These are phyloP conservation scores for Leucoma salicis DNA, from an alignment of 2,888 invertebrate genomes.

Conservation along the genomic window DNA sequence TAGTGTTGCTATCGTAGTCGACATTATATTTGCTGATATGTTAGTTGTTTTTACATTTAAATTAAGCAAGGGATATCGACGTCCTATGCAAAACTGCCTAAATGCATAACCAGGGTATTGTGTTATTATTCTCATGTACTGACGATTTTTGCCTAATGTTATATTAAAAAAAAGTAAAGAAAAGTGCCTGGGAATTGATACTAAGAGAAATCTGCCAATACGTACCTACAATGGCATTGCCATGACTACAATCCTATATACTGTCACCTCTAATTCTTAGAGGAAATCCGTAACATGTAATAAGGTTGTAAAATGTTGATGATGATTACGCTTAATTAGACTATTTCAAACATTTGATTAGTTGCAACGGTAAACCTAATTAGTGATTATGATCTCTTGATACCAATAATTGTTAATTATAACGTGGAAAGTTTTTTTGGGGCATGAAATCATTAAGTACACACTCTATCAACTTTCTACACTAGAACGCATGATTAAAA, in stretches of 20 bases:
- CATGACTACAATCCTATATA: too few relatives aligned
- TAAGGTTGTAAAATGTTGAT: neutral
- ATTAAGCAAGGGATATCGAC: too few relatives aligned
- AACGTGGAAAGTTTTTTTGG: slow-evolving; percentile 8
- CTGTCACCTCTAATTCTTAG: neutral
- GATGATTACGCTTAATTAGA: neutral
- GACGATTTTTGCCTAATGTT: too few relatives aligned
- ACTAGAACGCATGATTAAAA: slow-evolving; percentile 23
- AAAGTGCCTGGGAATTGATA: too few relatives aligned
- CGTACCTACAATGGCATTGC: too few relatives aligned
- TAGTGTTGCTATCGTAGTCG: slow-evolving; percentile 46
- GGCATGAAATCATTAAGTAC: slow-evolving; percentile 15
- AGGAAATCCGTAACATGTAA: neutral
- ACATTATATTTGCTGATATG: neutral
- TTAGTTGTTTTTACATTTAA: neutral
- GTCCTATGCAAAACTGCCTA: too few relatives aligned
- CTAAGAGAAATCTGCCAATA: too few relatives aligned
- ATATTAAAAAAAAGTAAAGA: too few relatives aligned
- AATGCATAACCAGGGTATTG: too few relatives aligned
- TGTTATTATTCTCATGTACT: too few relatives aligned
- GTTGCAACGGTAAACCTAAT: slow-evolving; percentile 2
- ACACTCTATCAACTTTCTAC: slow-evolving; percentile 19
- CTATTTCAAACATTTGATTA: slow-evolving; percentile 1
- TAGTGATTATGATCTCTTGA: slow-evolving; percentile 7
- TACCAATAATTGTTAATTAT: slow-evolving; percentile 8